These are phyloP conservation scores for Neuroterus valhalla DNA, from an alignment of 1,140 invertebrate species.

Conservation along the genomic window DNA sequence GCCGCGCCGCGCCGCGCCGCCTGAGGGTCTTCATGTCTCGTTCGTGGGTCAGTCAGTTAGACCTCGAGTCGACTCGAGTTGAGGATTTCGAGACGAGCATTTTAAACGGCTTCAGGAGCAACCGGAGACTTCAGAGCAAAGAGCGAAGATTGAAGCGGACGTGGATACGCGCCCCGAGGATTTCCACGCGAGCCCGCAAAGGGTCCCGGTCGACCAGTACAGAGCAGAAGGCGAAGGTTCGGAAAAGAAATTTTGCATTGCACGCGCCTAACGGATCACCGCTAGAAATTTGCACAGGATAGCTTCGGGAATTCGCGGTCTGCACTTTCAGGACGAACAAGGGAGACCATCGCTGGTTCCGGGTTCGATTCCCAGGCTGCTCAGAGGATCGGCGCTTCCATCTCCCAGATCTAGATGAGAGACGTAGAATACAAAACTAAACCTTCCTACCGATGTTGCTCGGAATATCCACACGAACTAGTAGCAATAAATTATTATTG, in stretches of 20 bases:
- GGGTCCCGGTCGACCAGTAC: conserved; percentile 39
- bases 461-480: conserved; percentile 54
- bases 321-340: conserved; percentile 53
- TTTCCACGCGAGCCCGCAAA: conserved; percentile 57
- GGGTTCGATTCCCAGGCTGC: conserved; percentile 68
- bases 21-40: conserved; percentile 4
- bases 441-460: conserved; percentile 45
- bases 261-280: conserved; percentile 57
- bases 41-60: background rate
- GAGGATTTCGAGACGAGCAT: conserved; percentile 50
- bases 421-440: conserved; percentile 47
- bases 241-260: conserved; percentile 54
- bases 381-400: conserved; percentile 55
- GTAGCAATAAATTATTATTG: conserved; percentile 68
- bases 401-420: conserved; percentile 66
- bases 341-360: conserved; percentile 55
- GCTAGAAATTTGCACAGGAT: conserved; percentile 55
- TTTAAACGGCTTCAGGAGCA: conserved; percentile 43
- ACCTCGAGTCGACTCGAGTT: background rate
- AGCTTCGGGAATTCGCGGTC: conserved; percentile 51
- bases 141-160: conserved; percentile 46
- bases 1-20: background rate
- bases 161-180: conserved; percentile 58
- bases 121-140: conserved; percentile 17
- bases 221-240: conserved; percentile 39